Percentiles rank a stretch among this genome's conserved stretches.
Conservation (phyloP, 2,113 vertebrate species). For the Jaculus jaculus region DNA sequence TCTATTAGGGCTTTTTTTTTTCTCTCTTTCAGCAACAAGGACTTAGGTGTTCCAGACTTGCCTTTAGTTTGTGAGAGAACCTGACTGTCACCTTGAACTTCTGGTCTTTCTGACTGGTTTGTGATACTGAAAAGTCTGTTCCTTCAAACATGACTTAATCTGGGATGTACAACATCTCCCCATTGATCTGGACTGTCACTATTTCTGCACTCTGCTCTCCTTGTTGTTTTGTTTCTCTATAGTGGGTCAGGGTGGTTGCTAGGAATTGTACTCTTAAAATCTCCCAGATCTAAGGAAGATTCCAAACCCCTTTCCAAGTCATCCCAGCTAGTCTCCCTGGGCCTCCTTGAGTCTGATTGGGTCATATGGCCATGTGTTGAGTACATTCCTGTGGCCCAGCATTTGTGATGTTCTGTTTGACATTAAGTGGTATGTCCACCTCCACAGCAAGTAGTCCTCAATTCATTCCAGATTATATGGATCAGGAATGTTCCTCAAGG, state of each 20-base stretch:
- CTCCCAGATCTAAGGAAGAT: not conserved
- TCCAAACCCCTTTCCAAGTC: not conserved
- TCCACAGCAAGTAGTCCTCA: not conserved
- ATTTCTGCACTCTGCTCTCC: not conserved
- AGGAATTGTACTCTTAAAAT: not conserved
- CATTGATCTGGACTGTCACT: not conserved
- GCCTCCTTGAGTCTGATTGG: not conserved
- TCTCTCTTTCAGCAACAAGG: too few species aligned
- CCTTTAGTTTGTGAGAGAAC: too few species aligned
- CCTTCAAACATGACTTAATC: conserved; percentile 1
- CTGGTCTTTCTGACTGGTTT: not conserved
- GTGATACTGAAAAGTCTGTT: not conserved
- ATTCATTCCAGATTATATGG: not conserved
- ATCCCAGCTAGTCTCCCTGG: not conserved
- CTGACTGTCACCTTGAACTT: not conserved
- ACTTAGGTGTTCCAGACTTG: not conserved
- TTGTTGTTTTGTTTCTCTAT: not conserved
- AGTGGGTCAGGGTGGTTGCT: not conserved
- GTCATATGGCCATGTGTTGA: not conserved
- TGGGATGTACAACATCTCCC: not conserved
- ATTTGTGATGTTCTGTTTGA: not conserved
- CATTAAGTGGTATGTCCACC: not conserved
- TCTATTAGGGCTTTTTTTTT: not conserved
- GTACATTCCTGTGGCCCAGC: not conserved
- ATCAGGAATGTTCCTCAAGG: conserved; percentile 15